Evolutionary conservation across 2,888 invertebrate genomes (phyloP), one percentile per base, ranked within the genome.

Genomic region (Heliconius sara): DNA sequence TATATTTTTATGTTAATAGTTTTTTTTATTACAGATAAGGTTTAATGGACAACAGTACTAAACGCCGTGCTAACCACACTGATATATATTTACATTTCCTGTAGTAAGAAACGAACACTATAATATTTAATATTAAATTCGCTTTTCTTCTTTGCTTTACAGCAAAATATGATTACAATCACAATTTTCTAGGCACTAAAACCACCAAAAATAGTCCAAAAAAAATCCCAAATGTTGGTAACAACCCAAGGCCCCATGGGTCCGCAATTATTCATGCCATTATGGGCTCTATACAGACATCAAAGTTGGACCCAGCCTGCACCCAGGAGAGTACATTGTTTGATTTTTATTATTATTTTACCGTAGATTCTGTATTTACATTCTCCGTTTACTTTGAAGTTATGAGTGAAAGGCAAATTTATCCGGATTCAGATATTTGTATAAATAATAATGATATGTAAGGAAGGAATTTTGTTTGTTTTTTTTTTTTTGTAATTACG

Each of bases 201-300:
- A n/a, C n/a, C 2, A 70, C 5, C 30, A 25, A 47, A 72, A 74
- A 39, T 25, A n/a, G 43, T 74, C 60, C 74, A 22, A 65, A 19
- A 47, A 39, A 65, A 66, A 22, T 22, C 12, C 25, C 16, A 75
- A 43, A 65, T 3, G 4, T 47, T 75, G 75, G 75, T 27, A 39
- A 66, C 75, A 43, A 47, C 39, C 2, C 7, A 39, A 77, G 85
- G 79, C 47, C 90, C 90, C 88, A 79, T 77, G 89, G 87, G 89
- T 86, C 84, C 84, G 85, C 87, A 88, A 88, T 89, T 89, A 89
- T 89, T 88, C 87, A 87, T 86, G 85, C 85, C 84, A 80, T 84
- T 84, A 86, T 82, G 82, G 86, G 82, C 83, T 86, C 72, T 76
- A 80, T 73, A 79, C 87, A 89, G 89, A 91, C 91, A 90, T 91